Base-by-base conservation (phyloP, 1,140 invertebrate genomes). In the Radopholus similis region DNA sequence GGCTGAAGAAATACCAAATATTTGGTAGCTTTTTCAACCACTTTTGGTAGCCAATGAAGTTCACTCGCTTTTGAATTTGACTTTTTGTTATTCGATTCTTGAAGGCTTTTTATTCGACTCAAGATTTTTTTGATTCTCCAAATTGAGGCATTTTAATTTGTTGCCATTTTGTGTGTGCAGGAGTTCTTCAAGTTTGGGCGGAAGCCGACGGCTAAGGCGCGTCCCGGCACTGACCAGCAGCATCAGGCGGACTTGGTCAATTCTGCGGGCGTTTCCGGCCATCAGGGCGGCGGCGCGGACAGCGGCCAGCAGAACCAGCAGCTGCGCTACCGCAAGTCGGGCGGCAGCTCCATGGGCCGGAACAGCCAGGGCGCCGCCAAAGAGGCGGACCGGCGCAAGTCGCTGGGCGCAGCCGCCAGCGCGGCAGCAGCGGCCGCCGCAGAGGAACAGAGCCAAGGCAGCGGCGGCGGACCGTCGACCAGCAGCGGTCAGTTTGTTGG, bases 151-250 rank as follows among this genome's bases (percentile, higher is more conserved):
- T 57, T 47, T 18, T 30, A 57, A 37, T 38, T 35, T 11, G 37
- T 26, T 58, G 28, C 3, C 11, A 18, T 53, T 34, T 44, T 30
- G 32, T n/a, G 30, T 68, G 51, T 71, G 13, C 34, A 72, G 70
- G 70, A 72, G 62, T 73, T 72, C 34, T 72, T 72, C 54, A 72
- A 72, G 53, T 72, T 72, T 66, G 70, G 60, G 18, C 71, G 70
- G 15, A 72, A 72, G 37, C 71, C 70, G 13, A 72, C 53, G 51
- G 68, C 30, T 59, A 75, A 73, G 51, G 18, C 42, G 57, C 35
- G 56, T 35, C 26, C 13, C 21, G 38, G 37, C 21, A 21, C 35
- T 34, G 64, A 32, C n/a, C 34, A 44, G 34, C 35, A 34, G 23
- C 67, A 34, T 32, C 23, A 26, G 18, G 11, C 21, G 34, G 30